A percentile compares a stretch with the other conserved stretches of the same genome.
These are phyloP conservation scores for Tetrax tetrax DNA, from an alignment of 2,113 vertebrate genomes.

Conservation along the genomic window DNA sequence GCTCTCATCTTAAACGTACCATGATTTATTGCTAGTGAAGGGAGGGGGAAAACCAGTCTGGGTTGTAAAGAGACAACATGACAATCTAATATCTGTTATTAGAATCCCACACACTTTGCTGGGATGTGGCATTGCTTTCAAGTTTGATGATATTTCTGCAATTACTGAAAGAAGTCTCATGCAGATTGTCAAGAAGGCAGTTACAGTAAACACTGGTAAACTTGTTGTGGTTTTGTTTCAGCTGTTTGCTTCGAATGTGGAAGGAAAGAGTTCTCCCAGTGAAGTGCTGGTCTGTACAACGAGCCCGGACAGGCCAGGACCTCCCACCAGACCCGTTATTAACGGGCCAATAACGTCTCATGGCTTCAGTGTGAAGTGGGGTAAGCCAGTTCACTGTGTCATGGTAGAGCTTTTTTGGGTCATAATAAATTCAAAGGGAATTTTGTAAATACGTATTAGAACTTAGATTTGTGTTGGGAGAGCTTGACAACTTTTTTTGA, in stretches of 20 bases:
- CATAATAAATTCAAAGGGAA: background rate
- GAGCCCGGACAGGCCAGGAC: slow-evolving; percentile 92
- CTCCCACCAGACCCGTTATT: slow-evolving; percentile 85
- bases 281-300: slow-evolving; percentile 95
- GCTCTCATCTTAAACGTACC: background rate
- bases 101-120: background rate
- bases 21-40: background rate
- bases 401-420: background rate
- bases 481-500: background rate
- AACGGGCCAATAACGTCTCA: slow-evolving; percentile 82
- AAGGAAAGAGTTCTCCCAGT: slow-evolving; percentile 93
- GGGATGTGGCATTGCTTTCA: background rate
- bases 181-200: background rate
- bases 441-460: accelerated
- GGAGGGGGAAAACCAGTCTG: background rate
- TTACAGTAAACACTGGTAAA: background rate
- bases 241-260: slow-evolving; percentile 92
- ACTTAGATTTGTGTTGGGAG: background rate
- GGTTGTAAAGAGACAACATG: background rate
- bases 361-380: slow-evolving; percentile 91
- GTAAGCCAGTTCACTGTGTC: slow-evolving; percentile 70
- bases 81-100: background rate
- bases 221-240: slow-evolving; percentile 59
- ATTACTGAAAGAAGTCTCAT: background rate
- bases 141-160: background rate